Evolutionary conservation across 2,888 invertebrate genomes (phyloP), one percentile per base, ranked within the genome.

Genomic region (Ochlodes sylvanus): DNA sequence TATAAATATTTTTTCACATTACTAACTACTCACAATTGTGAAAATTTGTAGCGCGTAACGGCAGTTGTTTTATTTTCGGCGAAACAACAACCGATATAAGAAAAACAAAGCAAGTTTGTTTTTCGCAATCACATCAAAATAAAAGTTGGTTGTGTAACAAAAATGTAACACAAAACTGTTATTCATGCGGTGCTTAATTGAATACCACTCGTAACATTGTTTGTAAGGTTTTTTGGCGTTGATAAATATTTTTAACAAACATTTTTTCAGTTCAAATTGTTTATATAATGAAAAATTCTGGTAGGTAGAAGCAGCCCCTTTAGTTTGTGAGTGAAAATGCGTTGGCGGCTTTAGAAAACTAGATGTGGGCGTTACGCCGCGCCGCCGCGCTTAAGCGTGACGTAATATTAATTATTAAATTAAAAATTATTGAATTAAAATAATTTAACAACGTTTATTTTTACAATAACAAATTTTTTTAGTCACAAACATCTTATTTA

Each of bases 1-100:
- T 64, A 58, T 62, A 57, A 52, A 54, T 54, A 55, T 56, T 58
- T 66, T 66, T 58, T 60, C 58, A 42, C 50, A 50, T 52, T 42
- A 52, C 60, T 54, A 60, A 58, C 56, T 27, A 41, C 17, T 12
- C 41, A 50, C 50, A 50, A 52, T 66, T 60, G 54, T 34, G 27
- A 17, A 60, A 58, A 52, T 52, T 58, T 52, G 58, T 57, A 19
- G 50, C 14, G 17, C 21, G 50, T 27, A 17, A 2, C 63, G 38
- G 27, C 41, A 42, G 41, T 63, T 42, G 19, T 12, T 52, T 65
- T 52, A 58, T 41, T 19, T 17, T 65, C 41, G 34, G 14, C 58
- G 17, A 27, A 27, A 50, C 50, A 52, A 66, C 41, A 47, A 17
- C 15, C 44, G 19, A 17, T 15, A 17, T 34, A 64, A 64, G 38